Percentiles rank a stretch among this genome's conserved stretches.
Conservation (phyloP, 2,797 vertebrate species). For the Malacoraja senta region DNA sequence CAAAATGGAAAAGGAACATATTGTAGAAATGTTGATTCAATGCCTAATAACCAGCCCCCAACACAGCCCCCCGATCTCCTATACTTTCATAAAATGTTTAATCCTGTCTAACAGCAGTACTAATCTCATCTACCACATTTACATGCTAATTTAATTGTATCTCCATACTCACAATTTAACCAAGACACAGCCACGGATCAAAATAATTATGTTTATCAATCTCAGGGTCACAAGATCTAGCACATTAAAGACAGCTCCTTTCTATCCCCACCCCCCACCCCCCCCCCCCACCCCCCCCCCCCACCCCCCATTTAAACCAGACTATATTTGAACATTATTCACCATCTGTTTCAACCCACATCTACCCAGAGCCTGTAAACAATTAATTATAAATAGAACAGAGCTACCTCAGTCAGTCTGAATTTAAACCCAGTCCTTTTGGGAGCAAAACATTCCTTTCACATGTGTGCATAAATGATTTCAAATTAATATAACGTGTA, state of each 20-base stretch:
- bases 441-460: background rate
- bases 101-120: background rate
- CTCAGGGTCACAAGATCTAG: slow-evolving; percentile 5
- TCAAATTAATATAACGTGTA: background rate
- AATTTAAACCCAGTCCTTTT: slow-evolving; percentile 15
- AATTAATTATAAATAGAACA: slow-evolving; percentile 3
- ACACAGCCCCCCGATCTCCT: background rate
- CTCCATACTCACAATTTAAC: background rate
- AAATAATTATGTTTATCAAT: background rate
- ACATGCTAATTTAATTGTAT: slow-evolving; percentile 17
- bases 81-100: background rate
- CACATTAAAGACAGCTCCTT: background rate
- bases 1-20: background rate
- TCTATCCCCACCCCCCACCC: background rate
- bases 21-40: background rate
- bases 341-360: background rate
- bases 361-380: slow-evolving; percentile 5
- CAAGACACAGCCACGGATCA: background rate
- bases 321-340: background rate
- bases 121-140: slow-evolving; percentile 11
- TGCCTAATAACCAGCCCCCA: background rate
- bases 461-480: background rate
- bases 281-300: too few relatives aligned
- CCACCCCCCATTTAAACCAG: background rate
- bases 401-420: background rate